Evolutionary conservation across 2,888 invertebrate species (phyloP), one percentile per base, ranked within the genome.

Genomic region (Pyrrhia umbra): DNA sequence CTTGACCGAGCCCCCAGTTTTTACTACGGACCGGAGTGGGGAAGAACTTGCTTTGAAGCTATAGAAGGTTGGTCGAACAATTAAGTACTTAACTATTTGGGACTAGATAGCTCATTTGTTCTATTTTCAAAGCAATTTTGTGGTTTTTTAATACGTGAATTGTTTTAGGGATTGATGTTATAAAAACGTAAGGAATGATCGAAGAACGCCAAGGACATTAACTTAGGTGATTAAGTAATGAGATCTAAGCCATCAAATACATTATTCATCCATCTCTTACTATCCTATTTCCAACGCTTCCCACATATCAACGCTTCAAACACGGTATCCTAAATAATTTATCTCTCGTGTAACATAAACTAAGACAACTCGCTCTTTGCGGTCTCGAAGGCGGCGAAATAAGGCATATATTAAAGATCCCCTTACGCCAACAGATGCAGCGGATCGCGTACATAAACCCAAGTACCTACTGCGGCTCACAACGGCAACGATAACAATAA

Each of bases 401-500:
- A 20, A 42, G 10, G 20, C 37, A 21, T 27, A 10, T 37, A 20
- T 40, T 73, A 47, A 77, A 51, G 10, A 27, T 2, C 46, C 39
- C 54, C 27, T 34, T 15, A 52, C 56, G 23, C 45, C 58, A 23
- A 76, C 79, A 80, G 79, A 81, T 80, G 79, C 79, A 73, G 73
- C 74, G 55, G 46, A 60, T 66, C 59, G 51, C 45, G 40, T 25
- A 45, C 25, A 56, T 62, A 68, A 66, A 59, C 34, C 47, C 57
- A 62, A 62, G 56, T 54, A 16, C 47, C 34, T 56, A 74, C 64
- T 58, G 61, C 58, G 59, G 59, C 67, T 55, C 49, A 51, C 46
- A 56, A 50, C 49, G 62, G 66, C 45, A 73, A 72, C 70, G 57
- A 79, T 69, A 81, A 77, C 73, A 79, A 75, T 79, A 79, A 77